Conservation (phyloP, 2,888 invertebrate genomes). For the Itoplectis maculator region DNA sequence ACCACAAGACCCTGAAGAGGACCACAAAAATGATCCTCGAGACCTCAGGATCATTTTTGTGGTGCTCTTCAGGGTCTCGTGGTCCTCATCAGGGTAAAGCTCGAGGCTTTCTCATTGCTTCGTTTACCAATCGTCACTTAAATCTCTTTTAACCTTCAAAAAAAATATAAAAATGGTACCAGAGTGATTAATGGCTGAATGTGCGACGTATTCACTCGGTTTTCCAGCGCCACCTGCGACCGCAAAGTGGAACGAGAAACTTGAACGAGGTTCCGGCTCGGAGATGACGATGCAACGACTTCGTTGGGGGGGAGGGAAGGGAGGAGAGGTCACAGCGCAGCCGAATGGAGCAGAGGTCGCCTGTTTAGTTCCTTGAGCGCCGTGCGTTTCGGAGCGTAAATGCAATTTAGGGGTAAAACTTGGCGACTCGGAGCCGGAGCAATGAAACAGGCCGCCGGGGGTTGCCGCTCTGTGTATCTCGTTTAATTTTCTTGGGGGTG, state of each 20-base stretch:
- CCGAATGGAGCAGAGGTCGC: slow-evolving; percentile 22
- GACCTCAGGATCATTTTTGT: too few relatives aligned
- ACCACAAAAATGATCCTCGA: too few relatives aligned
- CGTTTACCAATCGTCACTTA: too few relatives aligned
- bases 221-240: neutral
- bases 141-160: too few relatives aligned
- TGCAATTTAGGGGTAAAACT: slow-evolving; percentile 60
- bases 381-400: slow-evolving; percentile 58
- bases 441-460: slow-evolving; percentile 32
- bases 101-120: too few relatives aligned
- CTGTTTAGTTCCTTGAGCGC: slow-evolving; percentile 39
- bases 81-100: too few relatives aligned
- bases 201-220: slow-evolving; percentile 2
- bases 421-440: slow-evolving; percentile 37
- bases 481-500: slow-evolving; percentile 51
- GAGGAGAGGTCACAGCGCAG: slow-evolving; percentile 1
- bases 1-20: too few relatives aligned
- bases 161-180: too few relatives aligned
- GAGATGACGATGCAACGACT: slow-evolving; percentile 14
- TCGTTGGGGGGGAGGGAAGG: neutral
- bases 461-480: slow-evolving; percentile 32
- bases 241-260: slow-evolving; percentile 31
- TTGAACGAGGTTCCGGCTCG: neutral
- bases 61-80: too few relatives aligned
- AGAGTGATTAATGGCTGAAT: slow-evolving; percentile 5